Percentiles rank a stretch among this genome's conserved stretches.
Evolutionary conservation across 2,888 invertebrate genomes (phyloP).

Genomic region (Odontocerum albicorne): DNA sequence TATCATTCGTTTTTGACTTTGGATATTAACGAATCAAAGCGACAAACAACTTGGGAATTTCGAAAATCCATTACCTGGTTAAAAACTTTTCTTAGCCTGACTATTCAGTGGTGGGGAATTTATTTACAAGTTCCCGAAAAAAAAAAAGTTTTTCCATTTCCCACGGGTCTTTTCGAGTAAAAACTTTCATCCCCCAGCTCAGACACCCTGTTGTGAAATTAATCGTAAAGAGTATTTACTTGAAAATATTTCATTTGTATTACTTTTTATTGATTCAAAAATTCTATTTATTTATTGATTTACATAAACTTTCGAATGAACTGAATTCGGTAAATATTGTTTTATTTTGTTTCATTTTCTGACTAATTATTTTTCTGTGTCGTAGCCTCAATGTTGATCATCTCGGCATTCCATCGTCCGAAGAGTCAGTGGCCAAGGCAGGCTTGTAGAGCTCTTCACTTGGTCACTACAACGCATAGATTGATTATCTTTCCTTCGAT

Average conservation of each 20-base stretch:
- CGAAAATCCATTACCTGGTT: conserved; percentile 27
- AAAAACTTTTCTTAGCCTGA: conserved; percentile 18
- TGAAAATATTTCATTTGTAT: conserved; percentile 2
- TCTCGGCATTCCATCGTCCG: no score
- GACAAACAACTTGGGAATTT: conserved; percentile 16
- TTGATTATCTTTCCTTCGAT: no score
- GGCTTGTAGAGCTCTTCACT: no score
- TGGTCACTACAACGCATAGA: no score
- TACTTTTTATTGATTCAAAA: conserved; percentile 4
- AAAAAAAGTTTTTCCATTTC: conserved; percentile 34
- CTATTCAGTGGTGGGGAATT: conserved; percentile 14
- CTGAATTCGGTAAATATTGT: no score
- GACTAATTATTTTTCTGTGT: no score
- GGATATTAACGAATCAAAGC: neutral
- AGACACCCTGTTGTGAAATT: conserved; percentile 9
- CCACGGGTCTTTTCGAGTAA: conserved; percentile 24
- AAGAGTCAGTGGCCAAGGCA: no score
- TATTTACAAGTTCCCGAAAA: conserved; percentile 7
- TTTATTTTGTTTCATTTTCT: no score
- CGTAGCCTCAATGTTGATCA: no score
- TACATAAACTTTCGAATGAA: no score
- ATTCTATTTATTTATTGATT: no score
- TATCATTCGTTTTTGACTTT: neutral
- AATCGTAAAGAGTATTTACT: conserved; percentile 7
- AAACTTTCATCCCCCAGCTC: conserved; percentile 9